phyloP scores from a whole-genome alignment of 2,113 vertebrate genomes.

The Pygoscelis antarcticus region DNA sequence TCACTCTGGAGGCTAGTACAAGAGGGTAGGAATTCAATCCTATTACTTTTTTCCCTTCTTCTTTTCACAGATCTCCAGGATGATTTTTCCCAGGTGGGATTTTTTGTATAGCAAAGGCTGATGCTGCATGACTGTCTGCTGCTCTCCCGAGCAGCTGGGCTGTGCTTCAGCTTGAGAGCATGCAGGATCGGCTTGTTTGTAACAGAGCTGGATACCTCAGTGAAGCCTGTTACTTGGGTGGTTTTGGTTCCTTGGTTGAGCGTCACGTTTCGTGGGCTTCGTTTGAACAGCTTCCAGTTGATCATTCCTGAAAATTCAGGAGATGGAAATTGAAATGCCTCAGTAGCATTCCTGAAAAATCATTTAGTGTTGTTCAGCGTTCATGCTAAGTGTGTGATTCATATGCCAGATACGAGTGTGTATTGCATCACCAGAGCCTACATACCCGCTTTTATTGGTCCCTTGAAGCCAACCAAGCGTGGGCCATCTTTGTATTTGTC shows the following conservation, averaged over 20 bases:
- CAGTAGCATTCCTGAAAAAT: neutral
- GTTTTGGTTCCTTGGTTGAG: neutral
- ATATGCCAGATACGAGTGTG: neutral
- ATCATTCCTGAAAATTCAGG: neutral
- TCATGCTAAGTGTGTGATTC: fast-evolving
- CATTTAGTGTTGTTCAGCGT: neutral
- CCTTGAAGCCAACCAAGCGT: neutral
- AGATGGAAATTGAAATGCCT: neutral
- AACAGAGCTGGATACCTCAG: neutral
- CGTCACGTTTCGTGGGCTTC: neutral
- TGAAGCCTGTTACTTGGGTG: fast-evolving
- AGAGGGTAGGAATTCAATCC: neutral
- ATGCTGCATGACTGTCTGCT: neutral
- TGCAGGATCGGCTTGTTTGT: fast-evolving
- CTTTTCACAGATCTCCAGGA: neutral
- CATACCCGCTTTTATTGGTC: neutral
- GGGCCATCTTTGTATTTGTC: neutral
- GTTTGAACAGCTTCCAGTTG: neutral
- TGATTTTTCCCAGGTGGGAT: neutral
- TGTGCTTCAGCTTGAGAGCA: neutral
- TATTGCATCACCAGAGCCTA: neutral
- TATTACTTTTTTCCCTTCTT: neutral
- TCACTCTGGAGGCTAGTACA: neutral
- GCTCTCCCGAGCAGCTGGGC: neutral
- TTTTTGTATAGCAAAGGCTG: neutral